Percentiles rank a stretch among this genome's conserved stretches.
These are phyloP conservation scores for Ceyx erithaca DNA, from an alignment of 2,797 vertebrate genomes.

Conservation along the genomic window DNA sequence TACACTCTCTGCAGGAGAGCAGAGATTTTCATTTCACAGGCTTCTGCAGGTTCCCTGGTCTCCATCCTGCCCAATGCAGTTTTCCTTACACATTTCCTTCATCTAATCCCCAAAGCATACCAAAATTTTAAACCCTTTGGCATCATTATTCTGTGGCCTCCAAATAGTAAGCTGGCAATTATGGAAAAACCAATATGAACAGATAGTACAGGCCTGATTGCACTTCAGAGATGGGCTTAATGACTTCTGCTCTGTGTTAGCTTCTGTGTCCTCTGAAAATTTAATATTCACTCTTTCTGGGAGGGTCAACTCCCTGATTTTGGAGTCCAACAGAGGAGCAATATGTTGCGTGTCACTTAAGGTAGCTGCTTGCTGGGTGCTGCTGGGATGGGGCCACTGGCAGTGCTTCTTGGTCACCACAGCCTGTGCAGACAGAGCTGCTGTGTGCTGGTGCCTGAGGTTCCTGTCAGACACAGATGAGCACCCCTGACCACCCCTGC, in stretches of 20 bases:
- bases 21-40: background rate
- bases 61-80: rapidly evolving
- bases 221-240: rapidly evolving
- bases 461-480: background rate
- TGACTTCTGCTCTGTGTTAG: background rate
- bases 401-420: rapidly evolving
- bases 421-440: background rate
- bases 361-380: rapidly evolving
- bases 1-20: background rate
- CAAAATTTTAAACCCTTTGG: background rate
- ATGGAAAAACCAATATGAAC: rapidly evolving
- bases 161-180: background rate
- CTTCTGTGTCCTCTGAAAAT: background rate
- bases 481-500: background rate
- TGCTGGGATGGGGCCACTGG: rapidly evolving
- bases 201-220: background rate
- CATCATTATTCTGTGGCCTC: background rate
- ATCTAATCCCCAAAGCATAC: rapidly evolving
- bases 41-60: background rate
- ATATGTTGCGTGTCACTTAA: rapidly evolving
- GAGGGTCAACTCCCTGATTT: background rate
- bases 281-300: background rate
- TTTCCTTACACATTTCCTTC: rapidly evolving
- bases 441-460: rapidly evolving
- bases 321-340: rapidly evolving